Evolutionary conservation across 2,113 vertebrate species (phyloP), one percentile per base, ranked within the genome.

Genomic region (Eulemur macaco): DNA sequence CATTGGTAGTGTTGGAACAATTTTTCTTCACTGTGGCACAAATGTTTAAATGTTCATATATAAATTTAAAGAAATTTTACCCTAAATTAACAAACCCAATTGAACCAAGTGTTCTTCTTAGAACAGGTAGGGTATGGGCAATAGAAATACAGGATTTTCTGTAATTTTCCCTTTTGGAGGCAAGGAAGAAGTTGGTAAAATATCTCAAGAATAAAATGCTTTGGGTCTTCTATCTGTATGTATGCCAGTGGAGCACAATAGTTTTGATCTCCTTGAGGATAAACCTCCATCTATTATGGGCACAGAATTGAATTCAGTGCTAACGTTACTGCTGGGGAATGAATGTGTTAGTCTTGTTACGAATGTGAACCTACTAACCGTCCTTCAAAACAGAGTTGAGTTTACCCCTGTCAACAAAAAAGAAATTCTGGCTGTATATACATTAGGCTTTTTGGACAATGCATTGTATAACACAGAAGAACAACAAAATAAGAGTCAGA

Each of bases 301-400:
- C 82, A 86, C 52, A 64, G 45, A 96, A 76, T 10, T 94, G 69
- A 93, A 92, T 56, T 83, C 21, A 95, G 18, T 39, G 50, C 86
- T 84, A 85, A 64, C n/a, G 50, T 88, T 76, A 78, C 34, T 93
- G n/a, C 86, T 92, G 27, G 27, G 25, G 31, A 97, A n/a, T 74
- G 27, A 95, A 83, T 47, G 23, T 60, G 45, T 12, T 69, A 25
- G 31, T 68, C 17, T 87, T 76, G 20, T 92, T 76, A 58, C 21
- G 39, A 95, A 85, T 92, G 3, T 87, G 52, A 94, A 96, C 42
- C 50, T 95, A 18, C 37, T 63, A 18, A 60, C 13, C 4, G 18
- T 50, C 58, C 85, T 91, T 97, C 34, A 86, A 85, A 96, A 63
- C 45, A 97, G 90, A 54, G 56, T 92, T 66, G 54, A 93, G 21